A percentile compares a stretch with the other conserved stretches of the same genome.
Evolutionary conservation across 2,797 vertebrate species (phyloP).

Genomic region (Lithobates sylvaticus): DNA sequence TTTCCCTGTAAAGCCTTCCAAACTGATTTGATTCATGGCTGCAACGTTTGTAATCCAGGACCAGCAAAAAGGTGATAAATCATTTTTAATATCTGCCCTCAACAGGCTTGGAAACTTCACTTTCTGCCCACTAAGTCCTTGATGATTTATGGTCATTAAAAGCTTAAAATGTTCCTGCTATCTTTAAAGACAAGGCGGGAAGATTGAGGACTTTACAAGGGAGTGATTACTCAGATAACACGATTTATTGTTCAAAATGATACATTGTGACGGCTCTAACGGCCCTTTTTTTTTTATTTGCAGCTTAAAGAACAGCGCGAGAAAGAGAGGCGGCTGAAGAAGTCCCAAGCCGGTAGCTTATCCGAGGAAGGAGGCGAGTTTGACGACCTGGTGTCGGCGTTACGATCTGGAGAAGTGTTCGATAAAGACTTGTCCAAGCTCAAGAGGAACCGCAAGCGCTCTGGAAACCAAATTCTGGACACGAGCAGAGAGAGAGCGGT

Average conservation of each 20-base stretch:
- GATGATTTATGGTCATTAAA: background rate
- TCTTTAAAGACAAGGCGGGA: background rate
- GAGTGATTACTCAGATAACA: background rate
- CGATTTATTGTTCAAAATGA: background rate
- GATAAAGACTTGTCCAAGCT: constrained; percentile 98
- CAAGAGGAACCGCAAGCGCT: constrained; percentile 94
- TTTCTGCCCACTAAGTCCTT: background rate
- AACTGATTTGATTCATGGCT: background rate
- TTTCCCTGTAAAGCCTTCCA: background rate
- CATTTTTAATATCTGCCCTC: background rate
- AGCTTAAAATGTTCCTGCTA: background rate
- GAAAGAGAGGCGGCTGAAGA: constrained; percentile 88
- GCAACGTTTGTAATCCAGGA: background rate
- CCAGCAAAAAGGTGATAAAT: background rate
- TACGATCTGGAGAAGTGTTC: constrained; percentile 95
- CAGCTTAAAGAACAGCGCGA: constrained; percentile 97
- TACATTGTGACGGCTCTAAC: background rate
- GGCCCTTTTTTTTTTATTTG: constrained; percentile 36
- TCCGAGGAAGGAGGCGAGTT: constrained; percentile 94
- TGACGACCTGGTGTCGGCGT: constrained; percentile 93
- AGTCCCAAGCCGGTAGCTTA: constrained; percentile 74
- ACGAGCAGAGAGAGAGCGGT: constrained; percentile 87
- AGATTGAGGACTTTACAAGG: background rate
- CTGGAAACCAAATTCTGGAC: constrained; percentile 87
- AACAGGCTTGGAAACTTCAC: too few relatives aligned